A percentile compares a stretch with the other conserved stretches of the same genome.
Conservation (phyloP, 2,797 vertebrate genomes). For the Scleropages formosus region DNA sequence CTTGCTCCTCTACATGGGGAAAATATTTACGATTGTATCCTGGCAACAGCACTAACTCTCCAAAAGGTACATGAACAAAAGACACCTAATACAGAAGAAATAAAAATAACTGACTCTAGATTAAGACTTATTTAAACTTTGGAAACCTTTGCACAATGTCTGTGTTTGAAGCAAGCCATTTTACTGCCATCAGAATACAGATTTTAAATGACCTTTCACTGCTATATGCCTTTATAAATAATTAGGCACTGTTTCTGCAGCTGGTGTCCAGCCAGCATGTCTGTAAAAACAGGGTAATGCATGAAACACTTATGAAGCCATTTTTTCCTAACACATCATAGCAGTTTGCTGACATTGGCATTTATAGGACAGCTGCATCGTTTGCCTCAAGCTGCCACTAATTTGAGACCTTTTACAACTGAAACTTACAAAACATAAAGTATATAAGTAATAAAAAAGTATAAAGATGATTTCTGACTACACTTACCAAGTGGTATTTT, state of each 20-base stretch:
- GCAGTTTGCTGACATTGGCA: not conserved
- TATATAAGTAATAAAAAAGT: not conserved
- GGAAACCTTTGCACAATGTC: not conserved
- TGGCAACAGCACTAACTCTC: constrained; percentile 1
- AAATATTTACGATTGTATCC: not conserved
- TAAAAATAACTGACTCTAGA: not conserved
- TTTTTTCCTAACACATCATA: not conserved
- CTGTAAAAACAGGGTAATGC: constrained; percentile 14
- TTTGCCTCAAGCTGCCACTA: not conserved
- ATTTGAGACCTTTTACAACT: constrained; percentile 14
- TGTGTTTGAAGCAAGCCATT: constrained; percentile 3
- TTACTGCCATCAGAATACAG: constrained; percentile 6
- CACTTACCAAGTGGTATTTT: too few species aligned
- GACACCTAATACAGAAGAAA: not conserved
- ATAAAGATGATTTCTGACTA: too few species aligned
- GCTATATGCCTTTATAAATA: constrained; percentile 24
- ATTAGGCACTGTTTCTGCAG: not conserved
- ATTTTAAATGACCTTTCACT: constrained; percentile 23
- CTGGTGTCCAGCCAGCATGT: constrained; percentile 4
- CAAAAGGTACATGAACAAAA: constrained; percentile 3
- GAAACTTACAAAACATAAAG: constrained; percentile 6
- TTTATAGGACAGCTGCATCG: constrained; percentile 13
- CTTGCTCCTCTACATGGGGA: not conserved
- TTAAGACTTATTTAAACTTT: constrained; percentile 20
- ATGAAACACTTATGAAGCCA: constrained; percentile 6